phyloP scores from a whole-genome alignment of 2,888 invertebrate genomes.

The Machimus atricapillus region DNA sequence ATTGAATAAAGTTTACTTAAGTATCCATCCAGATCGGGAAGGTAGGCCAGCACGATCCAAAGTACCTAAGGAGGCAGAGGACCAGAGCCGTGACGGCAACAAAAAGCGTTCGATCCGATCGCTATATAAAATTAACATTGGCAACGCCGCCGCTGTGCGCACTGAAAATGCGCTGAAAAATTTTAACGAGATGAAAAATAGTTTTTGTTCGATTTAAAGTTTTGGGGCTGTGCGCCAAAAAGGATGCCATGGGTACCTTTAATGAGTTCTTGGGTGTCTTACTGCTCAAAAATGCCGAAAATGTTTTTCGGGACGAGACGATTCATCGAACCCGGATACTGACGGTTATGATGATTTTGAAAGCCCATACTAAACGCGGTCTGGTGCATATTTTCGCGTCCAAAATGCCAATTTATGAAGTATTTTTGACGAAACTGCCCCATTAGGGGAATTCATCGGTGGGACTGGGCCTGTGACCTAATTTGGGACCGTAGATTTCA shows the following conservation, averaged over 20 bases:
- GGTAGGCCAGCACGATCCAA: slow-evolving; percentile 11
- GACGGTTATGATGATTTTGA: slow-evolving; percentile 1
- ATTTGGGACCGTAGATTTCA: neutral
- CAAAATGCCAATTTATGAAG: neutral
- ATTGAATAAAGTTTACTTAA: slow-evolving; percentile 27
- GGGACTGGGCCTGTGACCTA: neutral
- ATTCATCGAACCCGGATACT: neutral
- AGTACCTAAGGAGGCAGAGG: neutral
- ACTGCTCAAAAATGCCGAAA: neutral
- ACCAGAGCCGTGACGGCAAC: neutral
- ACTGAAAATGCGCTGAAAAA: slow-evolving; percentile 32
- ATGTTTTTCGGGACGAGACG: neutral
- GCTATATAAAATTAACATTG: neutral
- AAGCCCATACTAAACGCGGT: neutral
- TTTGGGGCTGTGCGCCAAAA: neutral
- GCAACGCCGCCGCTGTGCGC: neutral
- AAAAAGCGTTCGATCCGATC: neutral
- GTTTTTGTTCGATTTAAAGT: slow-evolving; percentile 13
- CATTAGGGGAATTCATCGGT: neutral
- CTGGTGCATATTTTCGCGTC: neutral
- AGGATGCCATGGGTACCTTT: neutral
- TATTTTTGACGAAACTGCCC: neutral
- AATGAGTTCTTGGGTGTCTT: slow-evolving; percentile 36
- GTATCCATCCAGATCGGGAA: slow-evolving; percentile 33
- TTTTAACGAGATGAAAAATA: slow-evolving; percentile 44